phyloP scores from a whole-genome alignment of 2,113 vertebrate species.

The Alces alces region DNA sequence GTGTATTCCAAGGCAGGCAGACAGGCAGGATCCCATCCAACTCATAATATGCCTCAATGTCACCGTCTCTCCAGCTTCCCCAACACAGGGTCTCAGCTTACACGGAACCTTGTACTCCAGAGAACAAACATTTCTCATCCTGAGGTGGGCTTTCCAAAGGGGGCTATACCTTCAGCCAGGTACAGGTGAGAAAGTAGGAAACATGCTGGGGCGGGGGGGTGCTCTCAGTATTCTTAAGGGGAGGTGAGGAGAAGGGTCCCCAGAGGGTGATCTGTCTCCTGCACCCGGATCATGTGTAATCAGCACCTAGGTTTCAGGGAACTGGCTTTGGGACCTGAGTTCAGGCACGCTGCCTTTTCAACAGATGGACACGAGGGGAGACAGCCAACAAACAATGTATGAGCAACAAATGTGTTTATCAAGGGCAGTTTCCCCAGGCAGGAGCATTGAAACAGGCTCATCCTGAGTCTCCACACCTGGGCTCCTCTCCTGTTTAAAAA shows the following conservation, averaged over 20 bases:
- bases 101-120: neutral
- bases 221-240: neutral
- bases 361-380: constrained; percentile 77
- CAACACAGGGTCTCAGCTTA: neutral
- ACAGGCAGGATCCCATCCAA: neutral
- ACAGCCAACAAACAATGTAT: constrained; percentile 78
- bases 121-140: neutral
- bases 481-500: constrained; percentile 9
- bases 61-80: neutral
- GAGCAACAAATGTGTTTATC: constrained; percentile 78
- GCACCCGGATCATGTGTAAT: constrained; percentile 52
- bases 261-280: constrained; percentile 58
- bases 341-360: constrained; percentile 74
- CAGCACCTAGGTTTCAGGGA: constrained; percentile 75
- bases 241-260: constrained; percentile 41
- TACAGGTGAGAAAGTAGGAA: neutral
- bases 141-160: neutral
- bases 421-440: constrained; percentile 77
- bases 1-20: neutral
- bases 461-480: constrained; percentile 66
- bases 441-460: constrained; percentile 51
- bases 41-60: neutral
- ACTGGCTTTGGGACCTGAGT: constrained; percentile 73
- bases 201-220: accelerated
- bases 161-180: neutral